Base-by-base conservation (phyloP, 2,888 invertebrate species). In the Leucania comma region DNA sequence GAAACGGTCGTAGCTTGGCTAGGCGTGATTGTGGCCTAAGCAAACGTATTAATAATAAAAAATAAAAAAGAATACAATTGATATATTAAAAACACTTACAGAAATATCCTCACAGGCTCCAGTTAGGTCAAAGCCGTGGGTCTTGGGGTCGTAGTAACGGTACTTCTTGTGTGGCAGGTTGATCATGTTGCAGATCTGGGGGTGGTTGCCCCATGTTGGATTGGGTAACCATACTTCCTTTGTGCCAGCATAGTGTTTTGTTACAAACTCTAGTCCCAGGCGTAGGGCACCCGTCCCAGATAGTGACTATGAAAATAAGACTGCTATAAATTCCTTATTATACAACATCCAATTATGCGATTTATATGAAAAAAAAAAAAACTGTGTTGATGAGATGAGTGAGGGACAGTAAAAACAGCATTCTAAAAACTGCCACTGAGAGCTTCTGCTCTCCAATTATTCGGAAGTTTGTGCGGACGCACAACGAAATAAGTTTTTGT, bases 181-280 rank as follows among this genome's bases (percentile, higher is more conserved):
- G 63, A 98, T 96, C 89, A 98, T 98, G 96, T 98, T 99, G 95
- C 99, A 99, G 89, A 99, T 97, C 66, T 99, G 99, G 0, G 97
- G 98, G 92, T 99, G 99, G 94, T 99, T 99, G 65, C 99, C 99
- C 99, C 99, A 99, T 0, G 99, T 98, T 6, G 99, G 99, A 2
- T 97, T 96, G 8, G 99, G 99, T 83, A 99, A 88, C 96, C 98
- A 99, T 61, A 98, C 95, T 75, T 97, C 98, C 94, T 99, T 99
- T 84, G 96, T 96, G 48, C 98, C 97, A 10, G 97, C 97, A 93
- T 98, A 98, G 94, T 98, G 98, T 82, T 97, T 97, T 68, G 97
- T 97, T 75, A 99, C 94, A 93, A 99, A 99, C 76, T 98, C 98
- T 53, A 98, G 98, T 38, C 99, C 99, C 61, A 99, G 97, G 72